Evolutionary conservation across 1,140 invertebrate genomes (phyloP).

Genomic region (Caenorhabditis remanei): DNA sequence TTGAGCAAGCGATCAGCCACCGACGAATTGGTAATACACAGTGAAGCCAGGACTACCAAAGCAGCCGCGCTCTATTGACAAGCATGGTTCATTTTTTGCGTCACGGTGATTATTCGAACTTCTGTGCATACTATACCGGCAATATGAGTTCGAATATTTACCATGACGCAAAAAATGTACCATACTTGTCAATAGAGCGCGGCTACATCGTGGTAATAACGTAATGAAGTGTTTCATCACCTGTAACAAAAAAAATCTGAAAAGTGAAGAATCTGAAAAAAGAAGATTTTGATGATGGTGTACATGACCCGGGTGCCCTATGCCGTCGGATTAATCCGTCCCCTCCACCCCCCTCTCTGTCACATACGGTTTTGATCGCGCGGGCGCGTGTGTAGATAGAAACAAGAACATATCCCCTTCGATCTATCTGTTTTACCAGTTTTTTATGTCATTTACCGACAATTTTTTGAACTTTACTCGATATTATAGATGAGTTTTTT

Average conservation of each 20-base stretch:
- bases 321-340: slow-evolving; percentile 18
- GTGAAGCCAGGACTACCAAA: too few species aligned
- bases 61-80: too few species aligned
- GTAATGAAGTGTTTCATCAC: background rate
- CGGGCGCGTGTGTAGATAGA: slow-evolving; percentile 32
- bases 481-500: background rate
- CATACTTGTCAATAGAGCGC: too few species aligned
- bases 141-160: too few species aligned
- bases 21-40: too few species aligned
- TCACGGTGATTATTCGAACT: too few species aligned
- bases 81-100: too few species aligned
- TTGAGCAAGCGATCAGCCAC: too few species aligned
- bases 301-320: slow-evolving; percentile 42
- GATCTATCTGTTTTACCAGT: background rate
- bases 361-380: slow-evolving; percentile 32
- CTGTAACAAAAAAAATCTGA: background rate
- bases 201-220: too few species aligned
- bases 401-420: slow-evolving; percentile 15
- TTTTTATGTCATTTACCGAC: slow-evolving; percentile 31
- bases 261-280: background rate
- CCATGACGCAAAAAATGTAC: too few species aligned
- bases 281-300: background rate
- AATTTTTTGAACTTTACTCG: slow-evolving; percentile 41
- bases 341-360: background rate
- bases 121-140: too few species aligned